Conservation (phyloP, 2,113 vertebrate genomes). For the Anas platyrhynchos region DNA sequence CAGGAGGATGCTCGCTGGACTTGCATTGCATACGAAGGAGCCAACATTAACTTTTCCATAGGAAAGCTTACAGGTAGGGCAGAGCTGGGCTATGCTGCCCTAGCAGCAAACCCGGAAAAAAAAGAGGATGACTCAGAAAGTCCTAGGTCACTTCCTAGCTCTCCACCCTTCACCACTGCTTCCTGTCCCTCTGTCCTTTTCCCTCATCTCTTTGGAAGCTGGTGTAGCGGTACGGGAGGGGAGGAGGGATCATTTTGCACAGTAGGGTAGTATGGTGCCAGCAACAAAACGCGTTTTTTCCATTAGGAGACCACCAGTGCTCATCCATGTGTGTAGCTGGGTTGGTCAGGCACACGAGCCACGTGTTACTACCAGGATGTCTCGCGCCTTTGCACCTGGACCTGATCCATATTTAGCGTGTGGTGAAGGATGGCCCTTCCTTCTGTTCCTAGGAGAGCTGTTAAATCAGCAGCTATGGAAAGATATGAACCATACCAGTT, state of each 20-base stretch:
- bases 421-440: not conserved
- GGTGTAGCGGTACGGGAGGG: accelerated
- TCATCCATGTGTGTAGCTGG: not conserved
- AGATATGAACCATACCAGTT: not conserved
- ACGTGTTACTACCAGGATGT: not conserved
- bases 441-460: not conserved
- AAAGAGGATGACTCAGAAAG: not conserved
- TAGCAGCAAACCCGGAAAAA: not conserved
- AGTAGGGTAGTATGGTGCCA: not conserved
- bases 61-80: conserved; percentile 37
- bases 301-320: not conserved
- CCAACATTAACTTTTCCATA: conserved; percentile 51
- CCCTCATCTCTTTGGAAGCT: not conserved
- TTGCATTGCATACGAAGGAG: not conserved
- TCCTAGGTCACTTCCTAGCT: not conserved
- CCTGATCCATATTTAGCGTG: not conserved
- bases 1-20: conserved; percentile 16
- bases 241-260: not conserved
- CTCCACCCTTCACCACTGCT: not conserved
- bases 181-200: not conserved
- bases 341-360: not conserved
- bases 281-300: not conserved
- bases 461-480: not conserved
- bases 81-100: not conserved
- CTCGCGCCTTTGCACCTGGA: not conserved